Base-by-base conservation (phyloP, 1,140 invertebrate genomes). In the Drosophila kurseongensis region DNA sequence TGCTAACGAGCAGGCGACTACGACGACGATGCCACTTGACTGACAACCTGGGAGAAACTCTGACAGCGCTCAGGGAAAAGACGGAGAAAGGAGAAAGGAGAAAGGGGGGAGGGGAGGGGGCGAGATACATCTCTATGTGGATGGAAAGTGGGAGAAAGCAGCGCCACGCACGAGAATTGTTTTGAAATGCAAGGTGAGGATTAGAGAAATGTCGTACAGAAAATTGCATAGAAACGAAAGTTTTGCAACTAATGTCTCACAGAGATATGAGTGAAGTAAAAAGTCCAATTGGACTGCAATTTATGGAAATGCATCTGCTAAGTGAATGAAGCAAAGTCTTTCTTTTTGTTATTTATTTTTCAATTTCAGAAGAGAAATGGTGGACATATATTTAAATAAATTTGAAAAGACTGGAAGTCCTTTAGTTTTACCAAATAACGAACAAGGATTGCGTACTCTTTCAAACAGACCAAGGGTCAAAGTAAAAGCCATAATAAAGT, bases 171-270 rank as follows among this genome's bases (percentile, higher is more conserved):
- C 66, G 55, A 76, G 80, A 86, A 86, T 88, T 88, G 83, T 88
- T 88, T 79, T 72, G 75, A 73, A 78, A 88, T 82, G 69, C 75
- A 59, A 88, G 83, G 69, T 86, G 83, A 79, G 83, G 83, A 86
- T 88, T 88, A 82, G 75, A 79, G 75, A 78, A 82, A 82, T 86
- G 78, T 82, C 44, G 47, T 36, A 57, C 38, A 67, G 75, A 65
- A 60, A 83, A 82, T 81, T 75, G 75, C 68, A 81, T 69, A 60
- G 58, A 85, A 65, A 78, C 62, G 69, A 88, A 85, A 82, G 75
- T 85, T 82, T 71, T 86, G 68, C 68, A 45, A 66, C 59, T 82
- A 83, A 79, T 82, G 80, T 57, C 29, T 56, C 38, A 55, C 32
- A 42, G 27, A 75, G 72, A 65, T 57, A 65, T 75, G 59, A 40